Evolutionary conservation across 2,113 vertebrate genomes (phyloP).

Genomic region (Silurus meridionalis): DNA sequence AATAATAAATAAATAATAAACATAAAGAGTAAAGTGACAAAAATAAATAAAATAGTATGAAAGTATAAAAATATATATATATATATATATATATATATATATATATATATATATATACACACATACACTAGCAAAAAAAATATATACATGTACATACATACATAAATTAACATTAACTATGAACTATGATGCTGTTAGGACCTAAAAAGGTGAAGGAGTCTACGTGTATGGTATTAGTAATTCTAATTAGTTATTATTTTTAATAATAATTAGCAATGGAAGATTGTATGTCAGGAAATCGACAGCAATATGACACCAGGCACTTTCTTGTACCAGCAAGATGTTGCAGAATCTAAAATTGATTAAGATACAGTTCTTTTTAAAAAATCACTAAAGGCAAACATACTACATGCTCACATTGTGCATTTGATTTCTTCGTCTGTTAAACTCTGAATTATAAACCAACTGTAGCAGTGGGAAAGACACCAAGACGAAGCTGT

Average conservation of each 20-base stretch:
- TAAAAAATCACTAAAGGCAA: not conserved
- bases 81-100: too few species aligned
- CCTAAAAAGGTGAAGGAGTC: not conserved
- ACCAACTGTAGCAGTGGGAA: not conserved
- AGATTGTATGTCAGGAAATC: not conserved
- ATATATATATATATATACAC: too few species aligned
- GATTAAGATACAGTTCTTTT: not conserved
- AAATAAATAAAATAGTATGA: too few species aligned
- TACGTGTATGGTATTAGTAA: not conserved
- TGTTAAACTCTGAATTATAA: not conserved
- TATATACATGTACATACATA: too few species aligned
- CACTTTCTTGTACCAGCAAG: too few species aligned
- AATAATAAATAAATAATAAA: too few species aligned
- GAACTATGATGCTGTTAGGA: too few species aligned
- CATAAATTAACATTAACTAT: too few species aligned
- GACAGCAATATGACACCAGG: not conserved
- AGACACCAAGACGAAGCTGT: not conserved
- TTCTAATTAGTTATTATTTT: too few species aligned
- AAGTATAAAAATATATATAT: too few species aligned
- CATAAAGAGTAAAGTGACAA: too few species aligned
- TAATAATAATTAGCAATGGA: not conserved
- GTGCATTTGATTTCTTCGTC: not conserved
- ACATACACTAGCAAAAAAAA: too few species aligned
- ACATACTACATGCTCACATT: not conserved
- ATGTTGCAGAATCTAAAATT: not conserved